Evolutionary conservation across 1,140 invertebrate genomes (phyloP).

Genomic region (Penaeus japonicus): DNA sequence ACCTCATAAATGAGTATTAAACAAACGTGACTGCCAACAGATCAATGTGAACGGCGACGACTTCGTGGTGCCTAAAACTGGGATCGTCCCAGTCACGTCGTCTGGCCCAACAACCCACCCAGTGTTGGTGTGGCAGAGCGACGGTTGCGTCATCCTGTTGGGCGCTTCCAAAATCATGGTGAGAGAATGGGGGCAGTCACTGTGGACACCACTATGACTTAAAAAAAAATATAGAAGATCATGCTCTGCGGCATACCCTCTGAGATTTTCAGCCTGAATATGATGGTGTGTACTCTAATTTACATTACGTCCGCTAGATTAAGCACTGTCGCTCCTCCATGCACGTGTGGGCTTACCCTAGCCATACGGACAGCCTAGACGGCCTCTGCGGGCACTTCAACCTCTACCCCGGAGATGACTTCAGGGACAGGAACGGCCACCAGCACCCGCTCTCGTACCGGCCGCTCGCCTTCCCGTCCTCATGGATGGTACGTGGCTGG

Average conservation of each 20-base stretch:
- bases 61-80: too few species aligned
- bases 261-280: too few species aligned
- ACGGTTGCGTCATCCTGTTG: too few species aligned
- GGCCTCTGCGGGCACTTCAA: conserved; percentile 33
- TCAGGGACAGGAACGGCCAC: background rate
- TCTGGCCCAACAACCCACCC: too few species aligned
- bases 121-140: too few species aligned
- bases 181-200: too few species aligned
- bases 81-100: too few species aligned
- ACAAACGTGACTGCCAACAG: background rate
- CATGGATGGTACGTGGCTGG: conserved; percentile 4
- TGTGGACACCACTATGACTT: too few species aligned
- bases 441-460: background rate
- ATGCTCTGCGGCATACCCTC: too few species aligned
- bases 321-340: background rate
- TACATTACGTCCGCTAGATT: background rate
- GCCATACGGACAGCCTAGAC: background rate
- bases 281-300: background rate
- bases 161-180: too few species aligned
- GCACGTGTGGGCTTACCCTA: conserved; percentile 14
- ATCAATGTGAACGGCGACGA: too few species aligned
- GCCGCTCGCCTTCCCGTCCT: conserved; percentile 15
- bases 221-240: too few species aligned
- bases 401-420: background rate
- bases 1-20: background rate